Evolutionary conservation across 2,797 vertebrate genomes (phyloP).

Genomic region (Gephyroberyx darwinii): DNA sequence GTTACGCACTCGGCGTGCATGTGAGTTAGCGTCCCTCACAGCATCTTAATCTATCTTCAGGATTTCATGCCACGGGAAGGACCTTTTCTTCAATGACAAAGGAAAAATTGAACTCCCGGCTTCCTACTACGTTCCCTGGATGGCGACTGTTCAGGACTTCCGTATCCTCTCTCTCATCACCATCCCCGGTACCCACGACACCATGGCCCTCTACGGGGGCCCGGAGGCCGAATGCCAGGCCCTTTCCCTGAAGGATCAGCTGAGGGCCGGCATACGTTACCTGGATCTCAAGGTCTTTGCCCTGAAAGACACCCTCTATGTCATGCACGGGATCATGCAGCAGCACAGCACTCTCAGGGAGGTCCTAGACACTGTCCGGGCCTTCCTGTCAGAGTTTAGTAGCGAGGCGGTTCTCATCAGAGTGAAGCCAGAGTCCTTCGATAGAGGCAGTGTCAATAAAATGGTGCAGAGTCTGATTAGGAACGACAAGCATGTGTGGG

Average conservation of each 20-base stretch:
- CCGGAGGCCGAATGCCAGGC: conserved; percentile 54
- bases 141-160: conserved; percentile 54
- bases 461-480: conserved; percentile 51
- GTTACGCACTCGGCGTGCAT: not conserved
- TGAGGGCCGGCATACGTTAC: conserved; percentile 72
- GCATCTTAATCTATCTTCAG: conserved; percentile 30
- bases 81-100: conserved; percentile 56
- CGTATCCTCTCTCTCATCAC: conserved; percentile 58
- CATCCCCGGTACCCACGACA: conserved; percentile 69
- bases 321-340: conserved; percentile 59
- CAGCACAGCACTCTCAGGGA: conserved; percentile 50
- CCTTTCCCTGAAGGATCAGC: conserved; percentile 62
- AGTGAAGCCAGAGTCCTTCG: conserved; percentile 47
- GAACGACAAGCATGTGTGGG: conserved; percentile 50
- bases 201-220: conserved; percentile 65
- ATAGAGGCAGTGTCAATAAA: conserved; percentile 39
- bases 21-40: not conserved
- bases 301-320: conserved; percentile 45
- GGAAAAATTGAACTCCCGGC: conserved; percentile 47
- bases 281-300: conserved; percentile 69
- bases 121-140: conserved; percentile 64
- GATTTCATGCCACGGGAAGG: conserved; percentile 38
- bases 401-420: conserved; percentile 60
- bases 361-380: conserved; percentile 50
- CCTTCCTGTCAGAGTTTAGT: conserved; percentile 57